These are phyloP conservation scores for Uropetala carovei DNA, from an alignment of 2,888 invertebrate species.

Conservation along the genomic window DNA sequence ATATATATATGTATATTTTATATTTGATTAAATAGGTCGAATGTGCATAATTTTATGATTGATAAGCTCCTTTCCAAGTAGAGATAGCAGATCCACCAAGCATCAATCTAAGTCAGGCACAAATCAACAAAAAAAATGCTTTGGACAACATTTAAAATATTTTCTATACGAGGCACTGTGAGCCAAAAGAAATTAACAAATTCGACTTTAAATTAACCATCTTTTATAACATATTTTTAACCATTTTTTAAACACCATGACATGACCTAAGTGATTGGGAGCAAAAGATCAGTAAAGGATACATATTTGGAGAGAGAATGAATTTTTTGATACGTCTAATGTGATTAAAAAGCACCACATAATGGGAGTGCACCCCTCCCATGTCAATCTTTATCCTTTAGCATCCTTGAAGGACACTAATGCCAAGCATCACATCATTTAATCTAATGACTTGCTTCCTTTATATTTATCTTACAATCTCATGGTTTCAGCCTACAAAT, in stretches of 20 bases:
- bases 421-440: slow-evolving; percentile 54
- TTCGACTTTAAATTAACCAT: slow-evolving; percentile 41
- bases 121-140: slow-evolving; percentile 54
- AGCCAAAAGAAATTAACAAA: slow-evolving; percentile 55
- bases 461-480: slow-evolving; percentile 56
- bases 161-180: slow-evolving; percentile 58
- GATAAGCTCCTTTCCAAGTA: slow-evolving; percentile 63
- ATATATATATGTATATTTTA: slow-evolving; percentile 61
- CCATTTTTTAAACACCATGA: slow-evolving; percentile 41
- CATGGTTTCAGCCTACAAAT: slow-evolving; percentile 58
- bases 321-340: slow-evolving; percentile 58
- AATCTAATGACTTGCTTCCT: slow-evolving; percentile 60
- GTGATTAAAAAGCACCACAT: slow-evolving; percentile 64
- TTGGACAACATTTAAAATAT: slow-evolving; percentile 59
- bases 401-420: slow-evolving; percentile 45
- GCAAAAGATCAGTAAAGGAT: slow-evolving; percentile 38
- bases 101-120: slow-evolving; percentile 60
- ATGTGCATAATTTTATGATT: slow-evolving; percentile 62
- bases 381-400: slow-evolving; percentile 48
- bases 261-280: slow-evolving; percentile 47
- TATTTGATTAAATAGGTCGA: slow-evolving; percentile 62
- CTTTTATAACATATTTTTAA: slow-evolving; percentile 57
- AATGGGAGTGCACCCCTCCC: slow-evolving; percentile 42
- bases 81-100: slow-evolving; percentile 63
- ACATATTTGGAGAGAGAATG: slow-evolving; percentile 38